Base-by-base conservation (phyloP, 2,797 vertebrate species). In the Mico argentatus region DNA sequence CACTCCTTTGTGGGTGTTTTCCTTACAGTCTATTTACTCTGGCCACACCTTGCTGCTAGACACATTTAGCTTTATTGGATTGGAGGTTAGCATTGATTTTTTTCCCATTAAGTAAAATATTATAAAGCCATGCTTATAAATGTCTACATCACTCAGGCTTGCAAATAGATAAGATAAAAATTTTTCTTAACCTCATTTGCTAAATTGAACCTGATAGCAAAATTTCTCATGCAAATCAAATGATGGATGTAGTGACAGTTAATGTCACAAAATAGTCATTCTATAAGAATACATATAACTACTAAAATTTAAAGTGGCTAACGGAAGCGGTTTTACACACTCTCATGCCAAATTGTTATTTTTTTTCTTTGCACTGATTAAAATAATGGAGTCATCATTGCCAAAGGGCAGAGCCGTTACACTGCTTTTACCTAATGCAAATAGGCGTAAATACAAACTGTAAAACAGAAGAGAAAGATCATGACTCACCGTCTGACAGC, bases 391-490 rank as follows among this genome's bases (percentile, higher is more conserved):
- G 83, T 92, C 48, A 95, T 98, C 73, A 86, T 17, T 90, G 81
- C 95, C 97, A 96, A 95, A 48, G 96, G 73, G 92, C 91, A 97
- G 90, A 96, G 86, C n/a, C 0, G 75, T 92, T 83, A 95, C 92
- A 52, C 79, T 91, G 89, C 96, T 97, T 97, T 98, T 97, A 94
- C 95, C 97, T 94, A 94, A 95, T 57, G 76, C 73, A 91, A 96
- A 77, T 81, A 97, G 96, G 97, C 94, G 64, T 97, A 98, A 98
- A 97, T 50, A 97, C 83, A 98, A 96, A 98, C 82, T 83, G 55
- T 90, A 97, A 95, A 96, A 55, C 70, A 87, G 96, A 97, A 98
- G 64, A 91, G 85, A 96, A 97, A 97, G 95, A 97, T 96, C 96
- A 91, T 95, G 95, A 96, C 95, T 97, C 84, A 97, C 55, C 2